These are phyloP conservation scores for Aethina tumida DNA, from an alignment of 1,140 invertebrate species.

Conservation along the genomic window DNA sequence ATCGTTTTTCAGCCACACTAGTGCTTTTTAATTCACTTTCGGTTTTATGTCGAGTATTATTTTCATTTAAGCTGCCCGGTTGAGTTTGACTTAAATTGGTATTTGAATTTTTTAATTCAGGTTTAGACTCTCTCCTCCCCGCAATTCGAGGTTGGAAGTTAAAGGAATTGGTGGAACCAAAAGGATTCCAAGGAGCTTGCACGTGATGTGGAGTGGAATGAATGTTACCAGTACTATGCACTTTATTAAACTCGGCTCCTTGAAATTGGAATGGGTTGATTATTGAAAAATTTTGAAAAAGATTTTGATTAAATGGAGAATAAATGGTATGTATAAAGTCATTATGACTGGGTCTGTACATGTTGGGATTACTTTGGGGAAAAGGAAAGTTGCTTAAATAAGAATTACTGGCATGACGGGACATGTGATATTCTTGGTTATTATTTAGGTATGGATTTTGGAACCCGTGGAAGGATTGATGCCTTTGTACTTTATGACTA, in stretches of 20 bases:
- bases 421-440: too few relatives aligned
- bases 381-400: neutral
- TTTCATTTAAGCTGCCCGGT: slow-evolving; percentile 20
- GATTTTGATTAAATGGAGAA: too few relatives aligned
- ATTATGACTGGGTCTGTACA: slow-evolving; percentile 1
- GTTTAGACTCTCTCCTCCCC: slow-evolving; percentile 22
- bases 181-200: neutral
- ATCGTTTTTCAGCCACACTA: slow-evolving; percentile 20
- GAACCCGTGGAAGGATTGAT: slow-evolving; percentile 35
- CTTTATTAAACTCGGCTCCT: too few relatives aligned
- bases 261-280: too few relatives aligned
- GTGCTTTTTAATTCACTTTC: slow-evolving; percentile 13
- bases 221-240: too few relatives aligned
- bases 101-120: slow-evolving; percentile 11
- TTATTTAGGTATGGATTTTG: too few relatives aligned
- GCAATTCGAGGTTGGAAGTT: slow-evolving; percentile 8
- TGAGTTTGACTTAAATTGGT: slow-evolving; percentile 17
- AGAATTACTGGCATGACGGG: slow-evolving; percentile 1
- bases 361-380: neutral
- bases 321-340: too few relatives aligned
- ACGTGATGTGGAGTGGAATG: too few relatives aligned
- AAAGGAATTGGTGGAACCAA: slow-evolving; percentile 1
- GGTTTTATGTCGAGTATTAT: slow-evolving; percentile 6
- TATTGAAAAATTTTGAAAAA: slow-evolving; percentile 2
- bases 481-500: slow-evolving; percentile 19